A percentile compares a stretch with the other conserved stretches of the same genome.
Conservation (phyloP, 2,888 invertebrate genomes). For the Exocentrus adspersus region DNA sequence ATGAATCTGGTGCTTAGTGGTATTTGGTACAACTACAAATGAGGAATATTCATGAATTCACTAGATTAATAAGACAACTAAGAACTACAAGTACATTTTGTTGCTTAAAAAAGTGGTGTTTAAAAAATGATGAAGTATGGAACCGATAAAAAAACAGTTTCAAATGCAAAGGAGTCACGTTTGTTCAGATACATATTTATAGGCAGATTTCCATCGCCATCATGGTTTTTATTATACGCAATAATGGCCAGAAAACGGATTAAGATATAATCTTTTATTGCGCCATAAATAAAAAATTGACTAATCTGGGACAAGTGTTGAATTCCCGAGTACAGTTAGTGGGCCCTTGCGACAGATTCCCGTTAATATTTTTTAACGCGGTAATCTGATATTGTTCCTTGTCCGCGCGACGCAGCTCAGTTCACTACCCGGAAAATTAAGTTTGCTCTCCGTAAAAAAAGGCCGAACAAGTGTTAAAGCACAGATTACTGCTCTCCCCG, state of each 20-base stretch:
- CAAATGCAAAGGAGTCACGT: too few relatives aligned
- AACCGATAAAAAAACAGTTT: background rate
- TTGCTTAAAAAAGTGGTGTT: too few relatives aligned
- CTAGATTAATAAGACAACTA: too few relatives aligned
- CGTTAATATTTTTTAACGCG: slow-evolving; percentile 34
- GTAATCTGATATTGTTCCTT: slow-evolving; percentile 64
- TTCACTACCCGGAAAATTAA: slow-evolving; percentile 65
- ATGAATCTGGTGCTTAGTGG: slow-evolving; percentile 13
- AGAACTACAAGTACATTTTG: too few relatives aligned
- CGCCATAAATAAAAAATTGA: slow-evolving; percentile 46
- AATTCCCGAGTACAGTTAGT: slow-evolving; percentile 43
- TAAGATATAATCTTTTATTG: slow-evolving; percentile 40
- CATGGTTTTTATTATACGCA: slow-evolving; percentile 12
- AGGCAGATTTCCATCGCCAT: background rate
- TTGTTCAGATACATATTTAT: too few relatives aligned
- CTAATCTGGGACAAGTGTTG: slow-evolving; percentile 54
- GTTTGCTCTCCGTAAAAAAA: slow-evolving; percentile 59
- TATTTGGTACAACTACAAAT: slow-evolving; percentile 3
- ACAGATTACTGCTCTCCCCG: slow-evolving; percentile 31
- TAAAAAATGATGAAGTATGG: too few relatives aligned
- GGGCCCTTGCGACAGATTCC: slow-evolving; percentile 48
- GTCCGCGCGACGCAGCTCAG: slow-evolving; percentile 61
- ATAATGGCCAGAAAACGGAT: slow-evolving; percentile 35
- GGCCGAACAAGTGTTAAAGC: slow-evolving; percentile 56
- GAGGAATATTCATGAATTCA: too few relatives aligned